Base-by-base conservation (phyloP, 2,113 vertebrate species). In the Nestor notabilis region DNA sequence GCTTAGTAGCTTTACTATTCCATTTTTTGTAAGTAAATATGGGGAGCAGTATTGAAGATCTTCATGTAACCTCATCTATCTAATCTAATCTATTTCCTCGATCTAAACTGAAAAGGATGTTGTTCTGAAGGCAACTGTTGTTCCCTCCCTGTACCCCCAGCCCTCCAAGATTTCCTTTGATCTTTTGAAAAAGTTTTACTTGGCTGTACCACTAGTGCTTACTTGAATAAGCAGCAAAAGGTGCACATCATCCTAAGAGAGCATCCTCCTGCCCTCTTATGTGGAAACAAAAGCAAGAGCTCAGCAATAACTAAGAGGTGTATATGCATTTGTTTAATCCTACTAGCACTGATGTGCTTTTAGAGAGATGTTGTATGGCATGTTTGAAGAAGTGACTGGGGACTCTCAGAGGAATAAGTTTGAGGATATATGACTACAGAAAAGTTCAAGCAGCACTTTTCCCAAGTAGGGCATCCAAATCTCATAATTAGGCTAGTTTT, bases 401-500 rank as follows among this genome's bases (percentile, higher is more conserved):
- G 3, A 1, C 3, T 55, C 29, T 35, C 0, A 29, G 44, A 84
- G 10, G 27, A 77, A 28, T 46, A 50, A 55, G 19, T 41, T 4
- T 35, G 76, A 87, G 33, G 44, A 60, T 69, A 7, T 39, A 27
- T 14, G 20, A 63, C 5, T 68, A 41, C 14, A 58, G 24, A 64
- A 76, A 71, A 41, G 3, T 52, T 43, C 29, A 15, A 46, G 11
- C 27, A 43, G 17, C 16, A 2, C 13, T 83, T 74, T 4, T 52
- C 11, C 15, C 29, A n/a, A 17, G 47, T 11, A 24, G 18, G 10
- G 3, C 8, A 72, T 35, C 18, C 10, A 35, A 33, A 72, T 56
- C 1, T 31, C 35, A 50, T 31, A 71, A 37, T 76, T 21, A 28
- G 7, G 11, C 7, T 46, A 4, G 0, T 8, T 23, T 65, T 61